Conservation (phyloP, 2,888 invertebrate genomes). For the Neoascia interrupta region DNA sequence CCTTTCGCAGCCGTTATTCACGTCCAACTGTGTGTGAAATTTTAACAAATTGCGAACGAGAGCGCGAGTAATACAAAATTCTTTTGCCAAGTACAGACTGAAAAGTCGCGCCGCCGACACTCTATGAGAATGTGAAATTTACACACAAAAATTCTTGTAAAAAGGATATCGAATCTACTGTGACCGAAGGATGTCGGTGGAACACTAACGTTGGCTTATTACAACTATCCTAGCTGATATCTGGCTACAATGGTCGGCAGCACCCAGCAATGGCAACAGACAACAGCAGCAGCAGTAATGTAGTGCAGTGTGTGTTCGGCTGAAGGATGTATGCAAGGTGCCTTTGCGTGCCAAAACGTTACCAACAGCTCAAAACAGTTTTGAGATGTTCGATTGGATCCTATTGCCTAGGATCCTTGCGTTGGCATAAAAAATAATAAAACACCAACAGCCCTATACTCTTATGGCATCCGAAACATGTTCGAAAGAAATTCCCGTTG, state of each 20-base stretch:
- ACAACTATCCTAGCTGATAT: slow-evolving; percentile 67
- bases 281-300: slow-evolving; percentile 24
- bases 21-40: slow-evolving; percentile 76
- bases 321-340: slow-evolving; percentile 56
- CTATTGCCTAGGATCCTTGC: slow-evolving; percentile 31
- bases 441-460: slow-evolving; percentile 7
- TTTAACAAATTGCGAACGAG: slow-evolving; percentile 33
- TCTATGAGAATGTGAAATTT: slow-evolving; percentile 22
- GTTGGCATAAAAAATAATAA: background rate
- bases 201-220: slow-evolving; percentile 69
- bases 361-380: slow-evolving; percentile 20
- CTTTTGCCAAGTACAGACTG: slow-evolving; percentile 23
- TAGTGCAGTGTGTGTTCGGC: slow-evolving; percentile 51
- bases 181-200: slow-evolving; percentile 69
- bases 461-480: slow-evolving; percentile 41
- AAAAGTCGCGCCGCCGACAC: slow-evolving; percentile 48
- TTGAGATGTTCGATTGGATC: slow-evolving; percentile 59
- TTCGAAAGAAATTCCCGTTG: slow-evolving; percentile 39
- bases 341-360: slow-evolving; percentile 37
- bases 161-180: slow-evolving; percentile 68
- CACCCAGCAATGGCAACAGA: slow-evolving; percentile 38
- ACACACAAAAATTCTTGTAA: slow-evolving; percentile 46
- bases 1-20: slow-evolving; percentile 79
- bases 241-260: slow-evolving; percentile 56
- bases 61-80: slow-evolving; percentile 16